Conservation (phyloP, 2,797 vertebrate species). For the Stomatorhinus walkeri region DNA sequence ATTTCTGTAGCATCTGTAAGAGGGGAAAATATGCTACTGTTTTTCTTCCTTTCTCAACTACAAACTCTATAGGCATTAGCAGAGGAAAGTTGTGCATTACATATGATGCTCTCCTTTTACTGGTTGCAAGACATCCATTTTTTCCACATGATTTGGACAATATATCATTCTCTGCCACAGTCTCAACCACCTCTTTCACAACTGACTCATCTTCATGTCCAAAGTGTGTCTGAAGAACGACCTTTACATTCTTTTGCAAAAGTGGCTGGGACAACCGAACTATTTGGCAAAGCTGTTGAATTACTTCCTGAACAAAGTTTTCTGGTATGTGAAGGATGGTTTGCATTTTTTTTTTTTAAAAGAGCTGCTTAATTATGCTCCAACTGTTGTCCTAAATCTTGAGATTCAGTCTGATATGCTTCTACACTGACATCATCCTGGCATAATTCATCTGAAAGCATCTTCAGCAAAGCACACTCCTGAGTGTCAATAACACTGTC, state of each 20-base stretch:
- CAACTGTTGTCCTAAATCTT: background rate
- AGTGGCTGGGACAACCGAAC: background rate
- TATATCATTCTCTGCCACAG: background rate
- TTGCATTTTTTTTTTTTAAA: background rate
- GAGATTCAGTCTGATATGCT: background rate
- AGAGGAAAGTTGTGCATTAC: slow-evolving; percentile 26
- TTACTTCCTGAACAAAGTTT: background rate
- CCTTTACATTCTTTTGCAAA: too few species aligned
- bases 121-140: slow-evolving; percentile 24
- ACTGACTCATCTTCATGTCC: too few species aligned
- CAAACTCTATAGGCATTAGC: slow-evolving; percentile 25
- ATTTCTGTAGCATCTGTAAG: background rate
- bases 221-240: too few species aligned
- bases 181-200: too few species aligned
- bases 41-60: slow-evolving; percentile 27
- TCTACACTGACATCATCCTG: background rate
- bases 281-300: background rate
- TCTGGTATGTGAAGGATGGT: background rate
- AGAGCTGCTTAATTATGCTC: background rate
- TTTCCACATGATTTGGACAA: slow-evolving; percentile 7
- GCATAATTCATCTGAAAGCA: background rate
- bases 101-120: slow-evolving; percentile 30
- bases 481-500: background rate
- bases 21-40: slow-evolving; percentile 29
- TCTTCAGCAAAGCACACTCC: background rate